phyloP scores from a whole-genome alignment of 1,140 invertebrate genomes.

The Pantala flavescens region DNA sequence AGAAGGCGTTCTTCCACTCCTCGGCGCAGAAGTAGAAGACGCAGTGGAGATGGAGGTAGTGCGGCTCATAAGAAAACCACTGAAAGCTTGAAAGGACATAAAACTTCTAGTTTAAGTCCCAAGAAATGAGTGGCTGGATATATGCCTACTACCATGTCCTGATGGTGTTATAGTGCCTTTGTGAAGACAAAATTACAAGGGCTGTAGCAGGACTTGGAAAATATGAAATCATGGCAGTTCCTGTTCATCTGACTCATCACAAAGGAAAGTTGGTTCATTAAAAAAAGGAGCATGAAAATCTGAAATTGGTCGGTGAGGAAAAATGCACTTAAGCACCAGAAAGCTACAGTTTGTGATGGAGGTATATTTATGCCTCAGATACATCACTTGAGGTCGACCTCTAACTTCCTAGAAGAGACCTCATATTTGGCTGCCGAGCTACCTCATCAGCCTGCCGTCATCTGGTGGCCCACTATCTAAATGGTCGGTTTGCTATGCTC shows the following conservation, averaged over 20 bases:
- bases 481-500: constrained; percentile 7
- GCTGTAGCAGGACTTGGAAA: background rate
- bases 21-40: background rate
- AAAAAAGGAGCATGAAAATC: background rate
- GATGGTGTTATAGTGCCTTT: background rate
- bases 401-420: background rate
- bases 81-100: background rate
- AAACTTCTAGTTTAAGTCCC: background rate
- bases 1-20: background rate
- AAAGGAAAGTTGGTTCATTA: background rate
- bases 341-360: background rate
- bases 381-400: background rate
- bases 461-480: background rate
- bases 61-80: background rate
- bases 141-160: background rate
- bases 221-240: background rate
- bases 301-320: background rate
- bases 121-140: background rate
- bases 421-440: background rate
- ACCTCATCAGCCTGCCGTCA: background rate
- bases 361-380: background rate
- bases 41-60: background rate
- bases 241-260: background rate
- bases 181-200: background rate
- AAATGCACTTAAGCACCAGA: background rate